Percentiles rank a stretch among this genome's conserved stretches.
Evolutionary conservation across 2,797 vertebrate species (phyloP).

Genomic region (Crocidura indochinensis): DNA sequence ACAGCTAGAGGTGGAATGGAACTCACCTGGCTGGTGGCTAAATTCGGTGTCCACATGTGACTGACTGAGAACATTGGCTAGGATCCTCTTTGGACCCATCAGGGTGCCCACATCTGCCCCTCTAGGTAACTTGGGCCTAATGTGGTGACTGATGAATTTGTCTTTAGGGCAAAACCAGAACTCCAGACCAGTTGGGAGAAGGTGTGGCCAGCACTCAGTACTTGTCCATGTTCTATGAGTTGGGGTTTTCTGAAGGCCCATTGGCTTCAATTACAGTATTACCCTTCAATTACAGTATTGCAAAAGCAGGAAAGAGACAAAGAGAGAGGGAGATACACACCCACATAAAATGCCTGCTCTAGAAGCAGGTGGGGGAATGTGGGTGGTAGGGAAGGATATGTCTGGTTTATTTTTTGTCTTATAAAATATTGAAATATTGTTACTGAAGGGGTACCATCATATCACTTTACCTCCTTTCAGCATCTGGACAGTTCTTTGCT

Average conservation of each 20-base stretch:
- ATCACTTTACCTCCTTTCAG: no score
- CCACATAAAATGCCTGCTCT: no score
- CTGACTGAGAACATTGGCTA: neutral
- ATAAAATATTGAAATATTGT: no score
- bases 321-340: no score
- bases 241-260: neutral
- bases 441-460: no score
- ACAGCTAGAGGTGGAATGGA: accelerated
- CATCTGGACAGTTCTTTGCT: no score
- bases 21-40: neutral
- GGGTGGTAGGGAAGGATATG: no score
- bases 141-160: neutral
- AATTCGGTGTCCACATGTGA: neutral
- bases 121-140: neutral
- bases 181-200: neutral
- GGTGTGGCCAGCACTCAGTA: neutral
- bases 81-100: neutral
- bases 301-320: no score
- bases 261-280: neutral
- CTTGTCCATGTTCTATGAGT: neutral
- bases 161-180: neutral
- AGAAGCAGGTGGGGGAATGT: no score
- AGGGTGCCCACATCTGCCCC: neutral
- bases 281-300: no score
- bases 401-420: no score